Evolutionary conservation across 2,888 invertebrate species (phyloP).

Genomic region (Acanthosepion esculentum): DNA sequence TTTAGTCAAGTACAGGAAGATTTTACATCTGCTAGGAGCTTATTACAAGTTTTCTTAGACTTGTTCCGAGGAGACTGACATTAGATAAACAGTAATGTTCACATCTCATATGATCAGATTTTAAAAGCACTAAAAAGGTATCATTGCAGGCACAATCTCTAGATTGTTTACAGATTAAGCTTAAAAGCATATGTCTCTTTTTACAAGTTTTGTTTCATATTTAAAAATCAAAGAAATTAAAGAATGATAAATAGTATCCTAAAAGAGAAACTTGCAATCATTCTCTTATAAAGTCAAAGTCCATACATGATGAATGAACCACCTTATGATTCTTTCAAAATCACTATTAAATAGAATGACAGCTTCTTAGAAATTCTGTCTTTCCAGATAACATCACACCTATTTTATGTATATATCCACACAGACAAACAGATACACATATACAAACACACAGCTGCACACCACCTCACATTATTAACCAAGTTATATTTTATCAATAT

Average conservation of each 20-base stretch:
- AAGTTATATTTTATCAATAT: too few species aligned
- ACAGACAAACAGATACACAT: background rate
- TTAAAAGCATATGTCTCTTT: background rate
- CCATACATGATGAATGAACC: background rate
- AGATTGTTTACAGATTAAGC: background rate
- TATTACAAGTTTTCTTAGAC: background rate
- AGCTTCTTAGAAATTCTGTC: background rate
- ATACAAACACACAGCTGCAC: background rate
- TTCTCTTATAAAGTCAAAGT: background rate
- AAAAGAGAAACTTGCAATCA: background rate
- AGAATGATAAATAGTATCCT: background rate
- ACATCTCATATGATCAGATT: too few species aligned
- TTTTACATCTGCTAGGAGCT: background rate
- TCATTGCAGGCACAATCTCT: background rate
- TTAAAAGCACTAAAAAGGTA: background rate
- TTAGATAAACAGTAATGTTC: too few species aligned
- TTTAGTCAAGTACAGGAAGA: slow-evolving; percentile 2
- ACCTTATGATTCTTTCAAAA: background rate
- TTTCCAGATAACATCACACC: background rate
- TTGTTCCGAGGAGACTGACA: background rate
- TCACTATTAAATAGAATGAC: background rate
- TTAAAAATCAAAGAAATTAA: background rate
- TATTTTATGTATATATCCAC: background rate
- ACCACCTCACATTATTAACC: background rate
- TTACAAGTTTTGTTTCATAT: background rate